These are phyloP conservation scores for Ctenosaura bakeri DNA, from an alignment of 2,797 vertebrate species.

Conservation along the genomic window DNA sequence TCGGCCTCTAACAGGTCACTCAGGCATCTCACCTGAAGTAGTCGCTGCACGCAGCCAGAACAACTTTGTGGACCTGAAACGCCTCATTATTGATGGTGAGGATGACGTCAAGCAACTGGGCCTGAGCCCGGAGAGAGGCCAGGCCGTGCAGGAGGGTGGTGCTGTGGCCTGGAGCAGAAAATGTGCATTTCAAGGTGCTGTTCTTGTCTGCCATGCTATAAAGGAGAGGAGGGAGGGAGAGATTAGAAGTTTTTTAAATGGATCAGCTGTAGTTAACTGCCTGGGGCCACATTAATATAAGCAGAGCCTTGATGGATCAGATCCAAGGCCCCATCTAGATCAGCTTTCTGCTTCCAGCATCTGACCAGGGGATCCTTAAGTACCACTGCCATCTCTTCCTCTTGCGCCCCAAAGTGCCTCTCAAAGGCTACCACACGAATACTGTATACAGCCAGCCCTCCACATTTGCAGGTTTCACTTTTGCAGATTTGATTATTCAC, in stretches of 20 bases:
- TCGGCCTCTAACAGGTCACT: background rate
- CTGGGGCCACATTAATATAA: background rate
- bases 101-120: conserved; percentile 95
- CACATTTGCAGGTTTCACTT: too few relatives aligned
- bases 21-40: conserved; percentile 93
- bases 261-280: background rate
- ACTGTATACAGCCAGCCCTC: too few relatives aligned
- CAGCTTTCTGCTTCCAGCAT: background rate
- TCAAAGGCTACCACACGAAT: too few relatives aligned
- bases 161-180: conserved; percentile 95
- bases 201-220: conserved; percentile 94
- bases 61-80: conserved; percentile 96
- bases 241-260: background rate
- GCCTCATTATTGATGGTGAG: conserved; percentile 92
- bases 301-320: background rate
- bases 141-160: conserved; percentile 92
- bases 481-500: too few relatives aligned
- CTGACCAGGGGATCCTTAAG: background rate
- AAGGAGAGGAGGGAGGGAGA: conserved; percentile 59
- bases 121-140: conserved; percentile 90
- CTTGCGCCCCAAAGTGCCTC: background rate
- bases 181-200: conserved; percentile 91
- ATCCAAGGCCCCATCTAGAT: background rate
- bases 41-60: conserved; percentile 97
- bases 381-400: background rate